Conservation (phyloP, 2,113 vertebrate species). For the Lophochroa leadbeateri region DNA sequence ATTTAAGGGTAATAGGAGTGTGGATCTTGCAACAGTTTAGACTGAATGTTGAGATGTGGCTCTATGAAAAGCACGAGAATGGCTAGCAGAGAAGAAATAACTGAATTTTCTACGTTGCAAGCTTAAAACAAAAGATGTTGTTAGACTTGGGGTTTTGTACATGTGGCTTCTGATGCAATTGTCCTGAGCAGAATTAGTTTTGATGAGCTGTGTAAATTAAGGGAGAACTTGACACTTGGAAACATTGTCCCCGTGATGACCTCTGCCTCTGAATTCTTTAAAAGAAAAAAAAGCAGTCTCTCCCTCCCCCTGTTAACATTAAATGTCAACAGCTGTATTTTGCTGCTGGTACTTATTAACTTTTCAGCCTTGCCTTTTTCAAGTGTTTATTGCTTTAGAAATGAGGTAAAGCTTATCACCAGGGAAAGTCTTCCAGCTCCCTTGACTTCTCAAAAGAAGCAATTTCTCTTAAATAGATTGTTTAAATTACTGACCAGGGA, state of each 20-base stretch:
- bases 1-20: neutral
- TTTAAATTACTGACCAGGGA: neutral
- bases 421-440: neutral
- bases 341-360: constrained; percentile 44
- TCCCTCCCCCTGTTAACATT: neutral
- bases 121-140: neutral
- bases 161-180: neutral
- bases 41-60: neutral
- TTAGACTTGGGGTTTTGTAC: neutral
- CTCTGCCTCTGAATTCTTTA: constrained; percentile 1
- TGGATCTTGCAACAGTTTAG: neutral
- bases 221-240: neutral
- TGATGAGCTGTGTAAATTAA: constrained; percentile 10
- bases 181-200: neutral
- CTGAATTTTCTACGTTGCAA: neutral
- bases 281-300: neutral
- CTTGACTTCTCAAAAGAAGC: neutral
- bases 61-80: neutral
- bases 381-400: constrained; percentile 14
- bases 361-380: constrained; percentile 43
- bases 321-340: constrained; percentile 53
- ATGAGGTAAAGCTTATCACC: neutral
- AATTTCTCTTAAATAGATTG: neutral
- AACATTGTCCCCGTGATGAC: neutral
- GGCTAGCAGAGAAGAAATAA: neutral